Evolutionary conservation across 2,888 invertebrate species (phyloP).

Genomic region (Nemotelus pantherinus): DNA sequence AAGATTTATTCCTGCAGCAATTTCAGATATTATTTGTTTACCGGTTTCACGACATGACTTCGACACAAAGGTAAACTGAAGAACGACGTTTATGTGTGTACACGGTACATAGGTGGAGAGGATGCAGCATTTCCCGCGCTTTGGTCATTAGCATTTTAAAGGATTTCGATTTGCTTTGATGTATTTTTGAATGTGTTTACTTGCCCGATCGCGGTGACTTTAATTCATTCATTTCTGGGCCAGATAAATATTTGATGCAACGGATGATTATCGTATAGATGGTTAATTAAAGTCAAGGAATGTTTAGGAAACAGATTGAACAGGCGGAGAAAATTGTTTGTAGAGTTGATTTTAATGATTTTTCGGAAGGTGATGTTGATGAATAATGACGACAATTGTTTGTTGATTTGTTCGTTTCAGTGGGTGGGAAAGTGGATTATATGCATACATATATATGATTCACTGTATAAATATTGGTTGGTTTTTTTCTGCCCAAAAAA

Average conservation of each 20-base stretch:
- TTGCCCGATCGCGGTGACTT: constrained; percentile 18
- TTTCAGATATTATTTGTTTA: constrained; percentile 31
- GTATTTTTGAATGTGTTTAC: constrained; percentile 7
- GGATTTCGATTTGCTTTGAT: constrained; percentile 35
- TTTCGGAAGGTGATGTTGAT: no score
- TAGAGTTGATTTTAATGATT: not conserved
- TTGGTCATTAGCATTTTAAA: constrained; percentile 35
- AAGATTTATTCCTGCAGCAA: constrained; percentile 11
- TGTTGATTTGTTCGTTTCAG: no score
- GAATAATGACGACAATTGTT: no score
- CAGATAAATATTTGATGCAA: constrained; percentile 18
- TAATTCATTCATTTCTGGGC: constrained; percentile 25
- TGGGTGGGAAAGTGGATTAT: no score
- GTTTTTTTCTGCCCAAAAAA: no score
- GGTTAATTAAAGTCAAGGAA: not conserved
- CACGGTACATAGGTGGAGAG: not conserved
- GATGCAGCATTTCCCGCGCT: constrained; percentile 38
- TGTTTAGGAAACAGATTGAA: not conserved
- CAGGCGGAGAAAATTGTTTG: not conserved
- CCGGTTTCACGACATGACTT: constrained; percentile 26
- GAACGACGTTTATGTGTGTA: not conserved
- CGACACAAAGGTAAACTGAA: constrained; percentile 25
- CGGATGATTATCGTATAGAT: not conserved
- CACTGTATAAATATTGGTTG: no score
- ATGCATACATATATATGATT: no score